Conservation (phyloP, 2,888 invertebrate genomes). For the Leptinotarsa rubiginosa region DNA sequence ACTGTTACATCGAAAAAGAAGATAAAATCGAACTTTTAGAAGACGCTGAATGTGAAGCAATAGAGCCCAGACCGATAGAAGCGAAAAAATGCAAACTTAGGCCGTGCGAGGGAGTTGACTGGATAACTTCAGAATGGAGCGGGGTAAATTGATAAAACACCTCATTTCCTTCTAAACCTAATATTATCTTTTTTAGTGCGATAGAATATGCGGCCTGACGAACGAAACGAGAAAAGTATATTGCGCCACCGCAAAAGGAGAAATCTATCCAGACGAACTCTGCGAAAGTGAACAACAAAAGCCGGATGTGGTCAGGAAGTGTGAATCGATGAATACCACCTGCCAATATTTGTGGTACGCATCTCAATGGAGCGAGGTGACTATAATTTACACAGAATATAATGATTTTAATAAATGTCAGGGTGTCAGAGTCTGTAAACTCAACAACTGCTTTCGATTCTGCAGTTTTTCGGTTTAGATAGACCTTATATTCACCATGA, state of each 20-base stretch:
- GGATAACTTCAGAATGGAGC: conserved; percentile 89
- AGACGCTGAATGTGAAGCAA: conserved; percentile 73
- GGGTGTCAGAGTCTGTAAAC: neutral
- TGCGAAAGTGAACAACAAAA: conserved; percentile 74
- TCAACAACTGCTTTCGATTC: neutral
- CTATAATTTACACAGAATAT: conserved; percentile 41
- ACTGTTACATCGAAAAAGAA: conserved; percentile 78
- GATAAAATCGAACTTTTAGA: conserved; percentile 76
- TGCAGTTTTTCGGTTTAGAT: neutral
- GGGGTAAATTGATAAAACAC: conserved; percentile 72
- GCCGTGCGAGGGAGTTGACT: conserved; percentile 92
- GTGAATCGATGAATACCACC: conserved; percentile 71
- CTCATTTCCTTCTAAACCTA: conserved; percentile 21
- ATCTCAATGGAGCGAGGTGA: conserved; percentile 91
- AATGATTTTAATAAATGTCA: neutral
- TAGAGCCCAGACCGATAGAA: conserved; percentile 76
- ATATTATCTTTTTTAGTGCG: conserved; percentile 73
- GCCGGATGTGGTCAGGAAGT: conserved; percentile 76
- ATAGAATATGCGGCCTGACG: conserved; percentile 79
- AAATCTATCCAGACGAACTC: conserved; percentile 75
- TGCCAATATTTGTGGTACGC: conserved; percentile 90
- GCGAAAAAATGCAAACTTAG: conserved; percentile 80
- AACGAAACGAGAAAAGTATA: conserved; percentile 79
- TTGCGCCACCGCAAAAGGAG: conserved; percentile 79
- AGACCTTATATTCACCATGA: neutral